Evolutionary conservation across 1,140 invertebrate species (phyloP), one percentile per base, ranked within the genome.

Genomic region (Drosophila funebris): DNA sequence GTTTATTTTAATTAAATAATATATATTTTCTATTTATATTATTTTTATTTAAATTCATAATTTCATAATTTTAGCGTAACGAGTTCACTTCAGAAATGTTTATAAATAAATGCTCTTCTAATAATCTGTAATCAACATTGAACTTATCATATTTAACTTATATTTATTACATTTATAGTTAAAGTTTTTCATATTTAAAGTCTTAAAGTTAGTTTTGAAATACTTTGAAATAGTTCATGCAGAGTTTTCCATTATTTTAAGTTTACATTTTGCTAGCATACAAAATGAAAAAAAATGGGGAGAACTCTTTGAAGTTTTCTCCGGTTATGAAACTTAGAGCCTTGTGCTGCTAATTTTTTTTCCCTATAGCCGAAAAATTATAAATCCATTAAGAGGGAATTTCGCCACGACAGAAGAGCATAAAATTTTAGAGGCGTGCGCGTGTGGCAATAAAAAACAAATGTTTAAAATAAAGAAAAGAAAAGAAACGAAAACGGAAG

Each of bases 371-470:
- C 39, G 20, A 73, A 54, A 76, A 69, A 73, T 73, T 68, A 73
- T 73, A 76, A 62, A 57, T 73, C 62, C 62, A 73, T 73, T 67
- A 76, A 57, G 54, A 54, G 11, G 14, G 52, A 64, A 48, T 63
- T 62, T 63, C 24, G 52, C 37, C 4, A 11, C 31, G 29, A 8
- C 24, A 37, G 60, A 74, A n/a, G 44, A 48, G 52, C 67, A 67
- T 78, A 52, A 70, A 70, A 74, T 70, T 70, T 67, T 57, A 76
- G 43, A 58, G 68, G 37, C 33, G 22, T 54, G 36, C 62, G 61
- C 73, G 63, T 63, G 31, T 54, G 58, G 74, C 62, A 43, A 68
- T 77, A 67, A 78, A 76, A 73, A 64, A 22, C 68, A 67, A 78
- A 72, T 72, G 67, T 27, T 24, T 16, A 39, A 52, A 64, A 50